Base-by-base conservation (phyloP, 2,888 invertebrate genomes). In the Malthinus flaveolus region DNA sequence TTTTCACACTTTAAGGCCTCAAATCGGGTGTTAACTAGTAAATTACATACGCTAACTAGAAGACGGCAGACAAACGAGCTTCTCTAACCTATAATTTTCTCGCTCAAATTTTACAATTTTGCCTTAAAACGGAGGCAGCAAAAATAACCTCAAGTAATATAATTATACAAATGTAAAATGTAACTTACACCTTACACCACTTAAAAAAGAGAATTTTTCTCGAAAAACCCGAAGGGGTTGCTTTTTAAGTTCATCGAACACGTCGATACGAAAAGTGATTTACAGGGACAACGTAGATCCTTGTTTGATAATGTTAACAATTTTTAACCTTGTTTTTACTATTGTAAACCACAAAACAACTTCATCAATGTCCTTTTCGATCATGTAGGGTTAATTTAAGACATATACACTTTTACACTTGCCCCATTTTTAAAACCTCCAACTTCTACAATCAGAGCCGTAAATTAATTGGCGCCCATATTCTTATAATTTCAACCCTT, bases 1-100 rank as follows among this genome's bases (percentile, higher is more conserved):
- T 37, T 34, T 49, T 51, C 47, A 44, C 49, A 47, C 23, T 44
- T 32, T 34, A 77, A 23, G 5, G 23, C 5, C 5, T 23, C 2
- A 23, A 77, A 76, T 77, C 75, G 75, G 72, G 59, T 62, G 71
- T 68, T 77, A 77, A 77, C 75, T 76, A 76, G 75, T 52, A 52
- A 52, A 57, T 52, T 57, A 47, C 34, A 39, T 47, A 23, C 39
- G 45, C 47, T 47, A 57, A 57, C 47, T 57, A 75, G 75, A 73
- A 73, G 76, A 75, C 75, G 75, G 75, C 76, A 74, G 71, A 72
- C 73, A 75, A 77, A 77, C 73, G 73, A 77, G 76, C 71, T 68
- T 71, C 71, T 71, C 66, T 62, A 74, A 73, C 75, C 75, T 75
- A 67, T 76, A 76, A 76, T 77, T 76, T 77, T 50, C 54, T 47